Conservation (phyloP, 2,113 vertebrate species). For the Porphyrio hochstetteri region DNA sequence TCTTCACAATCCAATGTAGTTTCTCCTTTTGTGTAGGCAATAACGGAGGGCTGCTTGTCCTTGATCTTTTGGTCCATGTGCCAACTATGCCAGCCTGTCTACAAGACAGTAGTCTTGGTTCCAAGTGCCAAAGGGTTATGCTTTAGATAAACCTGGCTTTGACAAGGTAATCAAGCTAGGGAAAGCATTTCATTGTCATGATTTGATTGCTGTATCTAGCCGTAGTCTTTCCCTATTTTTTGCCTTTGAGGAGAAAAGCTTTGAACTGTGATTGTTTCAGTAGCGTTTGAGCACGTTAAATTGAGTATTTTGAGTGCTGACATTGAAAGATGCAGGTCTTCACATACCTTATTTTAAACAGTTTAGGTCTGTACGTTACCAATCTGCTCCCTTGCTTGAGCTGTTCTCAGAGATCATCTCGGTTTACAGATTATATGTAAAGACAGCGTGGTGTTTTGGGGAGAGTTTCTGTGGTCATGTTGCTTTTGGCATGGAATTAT, state of each 20-base stretch:
- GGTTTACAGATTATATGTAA: neutral
- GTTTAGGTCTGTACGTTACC: neutral
- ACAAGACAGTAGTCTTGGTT: slow-evolving; percentile 19
- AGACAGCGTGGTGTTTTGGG: neutral
- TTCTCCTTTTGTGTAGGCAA: slow-evolving; percentile 21
- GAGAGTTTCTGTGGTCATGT: neutral
- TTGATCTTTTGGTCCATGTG: slow-evolving; percentile 17
- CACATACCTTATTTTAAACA: neutral
- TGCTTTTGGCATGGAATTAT: neutral
- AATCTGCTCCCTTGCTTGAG: neutral
- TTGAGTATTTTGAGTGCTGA: neutral
- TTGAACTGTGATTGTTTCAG: neutral
- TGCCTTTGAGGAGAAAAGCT: neutral
- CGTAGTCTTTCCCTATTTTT: neutral
- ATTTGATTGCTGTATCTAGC: neutral
- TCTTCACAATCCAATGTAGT: neutral
- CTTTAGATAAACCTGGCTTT: neutral
- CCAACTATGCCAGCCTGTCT: slow-evolving; percentile 54
- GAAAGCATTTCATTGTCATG: neutral
- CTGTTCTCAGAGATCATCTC: neutral
- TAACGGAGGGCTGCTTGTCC: neutral
- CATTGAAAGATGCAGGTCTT: neutral
- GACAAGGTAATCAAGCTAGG: neutral
- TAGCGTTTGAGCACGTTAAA: neutral
- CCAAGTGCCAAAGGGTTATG: slow-evolving; percentile 27